Conservation (phyloP, 2,888 invertebrate species). For the Zeuzera pyrina region DNA sequence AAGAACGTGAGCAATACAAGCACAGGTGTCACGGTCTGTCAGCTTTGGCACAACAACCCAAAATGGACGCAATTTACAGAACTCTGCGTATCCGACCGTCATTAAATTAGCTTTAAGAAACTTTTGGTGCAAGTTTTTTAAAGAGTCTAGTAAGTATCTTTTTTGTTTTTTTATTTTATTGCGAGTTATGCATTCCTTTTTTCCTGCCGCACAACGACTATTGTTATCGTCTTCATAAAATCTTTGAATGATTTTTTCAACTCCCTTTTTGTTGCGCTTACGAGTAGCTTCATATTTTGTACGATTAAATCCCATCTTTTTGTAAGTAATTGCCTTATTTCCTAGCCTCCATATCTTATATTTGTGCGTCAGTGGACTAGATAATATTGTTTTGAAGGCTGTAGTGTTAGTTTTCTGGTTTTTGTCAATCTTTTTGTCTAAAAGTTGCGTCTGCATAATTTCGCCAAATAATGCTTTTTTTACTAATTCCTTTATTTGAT, state of each 20-base stretch:
- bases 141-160: conserved; percentile 15
- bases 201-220: too few species aligned
- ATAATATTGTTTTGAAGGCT: conserved; percentile 10
- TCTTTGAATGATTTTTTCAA: too few species aligned
- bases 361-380: too few species aligned
- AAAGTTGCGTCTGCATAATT: conserved; percentile 14
- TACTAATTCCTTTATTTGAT: conserved; percentile 14
- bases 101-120: conserved; percentile 7
- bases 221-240: too few species aligned
- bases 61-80: conserved; percentile 11
- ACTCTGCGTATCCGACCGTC: conserved; percentile 4
- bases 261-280: too few species aligned
- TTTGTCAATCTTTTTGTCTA: conserved; percentile 12
- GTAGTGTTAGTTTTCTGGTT: conserved; percentile 10
- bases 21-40: conserved; percentile 11
- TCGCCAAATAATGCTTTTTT: conserved; percentile 15
- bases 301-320: too few species aligned
- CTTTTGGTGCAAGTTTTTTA: conserved; percentile 15
- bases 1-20: conserved; percentile 7
- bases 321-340: too few species aligned
- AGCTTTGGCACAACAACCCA: conserved; percentile 14
- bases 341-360: too few species aligned
- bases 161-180: conserved; percentile 17
- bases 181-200: conserved; percentile 12
- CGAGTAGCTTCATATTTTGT: too few species aligned